Evolutionary conservation across 2,797 vertebrate species (phyloP).

Genomic region (Myotis myotis): DNA sequence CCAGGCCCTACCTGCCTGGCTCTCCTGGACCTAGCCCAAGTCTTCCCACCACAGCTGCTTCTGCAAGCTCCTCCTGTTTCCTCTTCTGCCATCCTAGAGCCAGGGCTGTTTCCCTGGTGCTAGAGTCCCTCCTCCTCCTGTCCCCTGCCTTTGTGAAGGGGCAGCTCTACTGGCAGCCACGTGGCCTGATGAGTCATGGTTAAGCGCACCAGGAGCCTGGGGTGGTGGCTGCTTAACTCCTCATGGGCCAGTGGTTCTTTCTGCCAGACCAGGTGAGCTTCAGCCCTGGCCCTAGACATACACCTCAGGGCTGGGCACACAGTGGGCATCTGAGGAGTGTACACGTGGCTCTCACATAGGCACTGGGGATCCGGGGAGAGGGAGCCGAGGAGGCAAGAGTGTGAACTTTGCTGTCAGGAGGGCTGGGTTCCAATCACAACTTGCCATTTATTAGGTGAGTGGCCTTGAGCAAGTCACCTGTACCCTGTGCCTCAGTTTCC

Average conservation of each 20-base stretch:
- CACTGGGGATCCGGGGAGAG: background rate
- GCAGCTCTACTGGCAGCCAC: constrained; percentile 63
- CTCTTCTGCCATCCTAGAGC: constrained; percentile 41
- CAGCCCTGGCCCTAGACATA: background rate
- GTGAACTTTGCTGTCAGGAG: background rate
- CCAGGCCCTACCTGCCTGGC: background rate
- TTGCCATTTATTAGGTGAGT: background rate
- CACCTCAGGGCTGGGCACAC: background rate
- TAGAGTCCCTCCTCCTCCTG: constrained; percentile 49
- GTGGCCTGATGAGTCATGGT: constrained; percentile 74
- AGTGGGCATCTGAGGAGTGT: background rate
- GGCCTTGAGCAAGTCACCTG: background rate
- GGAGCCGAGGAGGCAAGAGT: background rate
- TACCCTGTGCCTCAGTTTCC: background rate
- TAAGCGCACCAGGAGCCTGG: constrained; percentile 57
- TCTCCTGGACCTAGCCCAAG: background rate
- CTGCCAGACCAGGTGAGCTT: background rate
- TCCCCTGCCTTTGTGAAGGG: constrained; percentile 61
- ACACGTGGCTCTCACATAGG: background rate
- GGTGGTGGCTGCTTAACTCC: constrained; percentile 65
- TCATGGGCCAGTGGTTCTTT: constrained; percentile 10
- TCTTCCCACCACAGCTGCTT: background rate
- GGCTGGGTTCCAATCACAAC: background rate
- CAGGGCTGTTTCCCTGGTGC: background rate
- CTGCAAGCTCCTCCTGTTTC: background rate